Conservation (phyloP, 2,888 invertebrate genomes). For the Aspidiotus destructor region DNA sequence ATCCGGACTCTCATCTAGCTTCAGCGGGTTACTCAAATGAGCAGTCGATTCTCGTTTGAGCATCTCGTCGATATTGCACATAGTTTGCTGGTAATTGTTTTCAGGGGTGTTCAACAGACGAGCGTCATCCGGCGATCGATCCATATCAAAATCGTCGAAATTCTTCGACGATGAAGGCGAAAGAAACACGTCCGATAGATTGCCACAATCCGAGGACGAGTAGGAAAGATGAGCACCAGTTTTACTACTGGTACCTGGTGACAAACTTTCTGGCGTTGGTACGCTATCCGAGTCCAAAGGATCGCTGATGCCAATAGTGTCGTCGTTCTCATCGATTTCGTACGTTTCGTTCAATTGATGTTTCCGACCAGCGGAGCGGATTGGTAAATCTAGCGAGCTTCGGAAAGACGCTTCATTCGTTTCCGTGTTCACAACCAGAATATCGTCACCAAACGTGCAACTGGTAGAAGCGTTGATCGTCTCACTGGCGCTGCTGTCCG, state of each 20-base stretch:
- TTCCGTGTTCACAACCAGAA: constrained; percentile 40
- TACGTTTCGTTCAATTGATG: constrained; percentile 34
- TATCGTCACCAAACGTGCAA: constrained; percentile 10
- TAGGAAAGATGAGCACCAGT: constrained; percentile 34
- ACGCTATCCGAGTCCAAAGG: constrained; percentile 33
- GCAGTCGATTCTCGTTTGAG: neutral
- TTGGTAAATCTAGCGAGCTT: neutral
- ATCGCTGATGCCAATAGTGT: constrained; percentile 19
- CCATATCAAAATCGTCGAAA: constrained; percentile 30
- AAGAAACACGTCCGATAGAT: constrained; percentile 38
- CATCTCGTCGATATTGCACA: constrained; percentile 19
- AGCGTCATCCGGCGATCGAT: constrained; percentile 10
- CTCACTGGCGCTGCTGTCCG: neutral
- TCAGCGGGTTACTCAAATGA: too few species aligned
- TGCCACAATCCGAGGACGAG: constrained; percentile 35
- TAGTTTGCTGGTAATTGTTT: constrained; percentile 15
- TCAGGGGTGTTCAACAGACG: constrained; percentile 25
- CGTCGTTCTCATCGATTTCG: constrained; percentile 33
- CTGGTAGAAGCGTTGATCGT: neutral
- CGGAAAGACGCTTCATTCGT: constrained; percentile 45
- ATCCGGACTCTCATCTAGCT: neutral
- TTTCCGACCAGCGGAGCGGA: constrained; percentile 28
- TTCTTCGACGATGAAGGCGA: constrained; percentile 37
- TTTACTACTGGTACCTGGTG: constrained; percentile 34
- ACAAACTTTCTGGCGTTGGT: constrained; percentile 33